Conservation (phyloP, 2,888 invertebrate species). For the Rutpela maculata region DNA sequence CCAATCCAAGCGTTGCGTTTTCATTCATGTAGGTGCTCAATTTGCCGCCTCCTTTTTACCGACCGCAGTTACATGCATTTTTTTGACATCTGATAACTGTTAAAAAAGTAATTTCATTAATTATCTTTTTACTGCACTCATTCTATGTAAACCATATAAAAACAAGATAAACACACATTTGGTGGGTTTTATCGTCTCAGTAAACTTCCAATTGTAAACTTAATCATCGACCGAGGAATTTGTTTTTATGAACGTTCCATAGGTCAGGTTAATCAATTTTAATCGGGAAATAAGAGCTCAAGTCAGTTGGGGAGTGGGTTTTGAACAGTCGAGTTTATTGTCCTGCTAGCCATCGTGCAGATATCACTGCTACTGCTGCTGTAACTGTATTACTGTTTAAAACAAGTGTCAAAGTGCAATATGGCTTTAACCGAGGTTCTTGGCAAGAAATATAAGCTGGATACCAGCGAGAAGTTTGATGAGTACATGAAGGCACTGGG, state of each 20-base stretch:
- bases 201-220: slow-evolving; percentile 3
- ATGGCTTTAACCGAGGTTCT: slow-evolving; percentile 68
- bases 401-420: slow-evolving; percentile 16
- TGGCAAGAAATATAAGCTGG: slow-evolving; percentile 89
- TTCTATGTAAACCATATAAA: not conserved
- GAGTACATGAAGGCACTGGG: slow-evolving; percentile 92
- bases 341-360: not conserved
- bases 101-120: not conserved
- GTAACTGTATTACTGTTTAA: not conserved
- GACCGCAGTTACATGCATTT: no score
- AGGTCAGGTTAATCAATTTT: slow-evolving; percentile 34
- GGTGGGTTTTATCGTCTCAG: not conserved
- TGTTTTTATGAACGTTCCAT: slow-evolving; percentile 31
- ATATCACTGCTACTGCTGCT: not conserved
- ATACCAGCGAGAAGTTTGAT: slow-evolving; percentile 89
- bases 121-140: not conserved
- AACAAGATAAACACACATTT: not conserved
- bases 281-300: not conserved
- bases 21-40: no score
- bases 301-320: not conserved
- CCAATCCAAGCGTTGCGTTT: no score
- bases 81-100: no score
- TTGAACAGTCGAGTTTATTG: slow-evolving; percentile 2
- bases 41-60: no score
- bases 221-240: not conserved